Evolutionary conservation across 1,140 invertebrate species (phyloP).

Genomic region (Cydia amplana): DNA sequence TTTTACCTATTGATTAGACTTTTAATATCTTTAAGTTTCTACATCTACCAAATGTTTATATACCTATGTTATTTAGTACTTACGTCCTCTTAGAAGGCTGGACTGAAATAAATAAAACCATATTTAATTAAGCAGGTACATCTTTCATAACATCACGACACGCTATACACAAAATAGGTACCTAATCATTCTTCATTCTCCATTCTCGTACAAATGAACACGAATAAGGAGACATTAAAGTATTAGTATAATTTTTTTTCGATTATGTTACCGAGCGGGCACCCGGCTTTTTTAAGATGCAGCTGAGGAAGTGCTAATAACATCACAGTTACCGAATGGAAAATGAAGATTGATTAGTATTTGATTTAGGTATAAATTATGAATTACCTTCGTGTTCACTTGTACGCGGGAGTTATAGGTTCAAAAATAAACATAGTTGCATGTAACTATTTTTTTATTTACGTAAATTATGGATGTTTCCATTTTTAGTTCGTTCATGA

Average conservation of each 20-base stretch:
- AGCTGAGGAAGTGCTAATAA: neutral
- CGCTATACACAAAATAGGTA: conserved; percentile 7
- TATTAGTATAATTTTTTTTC: conserved; percentile 3
- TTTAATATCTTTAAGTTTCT: too few relatives aligned
- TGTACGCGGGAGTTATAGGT: conserved; percentile 39
- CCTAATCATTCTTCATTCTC: conserved; percentile 62
- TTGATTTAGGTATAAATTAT: conserved; percentile 24
- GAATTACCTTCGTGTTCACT: conserved; percentile 56
- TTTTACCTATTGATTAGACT: too few relatives aligned
- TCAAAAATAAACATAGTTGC: conserved; percentile 36
- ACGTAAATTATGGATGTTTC: conserved; percentile 35
- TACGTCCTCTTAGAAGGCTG: conserved; percentile 52
- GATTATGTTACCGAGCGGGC: neutral
- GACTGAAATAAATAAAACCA: conserved; percentile 51
- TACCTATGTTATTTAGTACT: conserved; percentile 39
- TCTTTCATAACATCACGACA: neutral
- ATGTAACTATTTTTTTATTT: conserved; percentile 52
- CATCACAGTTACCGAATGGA: conserved; percentile 36
- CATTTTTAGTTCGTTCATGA: neutral
- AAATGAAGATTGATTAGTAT: conserved; percentile 60
- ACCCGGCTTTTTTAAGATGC: neutral
- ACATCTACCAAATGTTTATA: neutral
- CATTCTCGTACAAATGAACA: conserved; percentile 65
- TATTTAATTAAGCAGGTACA: conserved; percentile 27
- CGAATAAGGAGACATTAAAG: conserved; percentile 37